Percentiles rank a stretch among this genome's conserved stretches.
phyloP scores from a whole-genome alignment of 2,888 invertebrate species.

The Mythimna loreyi region DNA sequence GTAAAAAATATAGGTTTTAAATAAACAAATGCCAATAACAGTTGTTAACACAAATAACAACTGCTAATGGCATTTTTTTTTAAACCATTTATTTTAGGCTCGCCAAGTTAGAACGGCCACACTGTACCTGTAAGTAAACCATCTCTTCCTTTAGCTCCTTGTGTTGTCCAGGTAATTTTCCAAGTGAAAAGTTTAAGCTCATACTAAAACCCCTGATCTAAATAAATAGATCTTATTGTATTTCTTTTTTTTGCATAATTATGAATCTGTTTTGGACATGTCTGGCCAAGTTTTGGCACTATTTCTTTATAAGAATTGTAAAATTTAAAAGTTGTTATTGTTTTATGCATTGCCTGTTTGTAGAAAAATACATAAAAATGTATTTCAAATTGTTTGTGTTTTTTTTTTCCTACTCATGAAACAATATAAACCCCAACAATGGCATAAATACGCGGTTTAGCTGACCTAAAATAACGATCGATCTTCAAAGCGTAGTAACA shows the following conservation, averaged over 20 bases:
- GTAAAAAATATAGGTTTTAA: no score
- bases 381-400: constrained; percentile 37
- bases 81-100: no score
- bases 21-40: no score
- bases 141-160: no score
- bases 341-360: constrained; percentile 59
- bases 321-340: constrained; percentile 62
- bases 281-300: constrained; percentile 44
- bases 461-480: no score
- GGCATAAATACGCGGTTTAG: no score
- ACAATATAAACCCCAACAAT: no score
- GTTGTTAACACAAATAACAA: no score
- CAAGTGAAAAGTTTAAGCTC: not conserved
- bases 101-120: no score
- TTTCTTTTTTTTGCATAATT: constrained; percentile 24
- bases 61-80: no score
- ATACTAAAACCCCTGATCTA: constrained; percentile 9
- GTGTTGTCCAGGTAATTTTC: not conserved
- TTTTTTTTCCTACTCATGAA: constrained; percentile 4
- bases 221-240: constrained; percentile 23
- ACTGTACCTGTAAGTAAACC: no score
- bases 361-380: constrained; percentile 53
- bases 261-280: constrained; percentile 35
- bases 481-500: no score
- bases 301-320: constrained; percentile 45